phyloP scores from a whole-genome alignment of 2,888 invertebrate species.

The Sarcophaga caerulescens region DNA sequence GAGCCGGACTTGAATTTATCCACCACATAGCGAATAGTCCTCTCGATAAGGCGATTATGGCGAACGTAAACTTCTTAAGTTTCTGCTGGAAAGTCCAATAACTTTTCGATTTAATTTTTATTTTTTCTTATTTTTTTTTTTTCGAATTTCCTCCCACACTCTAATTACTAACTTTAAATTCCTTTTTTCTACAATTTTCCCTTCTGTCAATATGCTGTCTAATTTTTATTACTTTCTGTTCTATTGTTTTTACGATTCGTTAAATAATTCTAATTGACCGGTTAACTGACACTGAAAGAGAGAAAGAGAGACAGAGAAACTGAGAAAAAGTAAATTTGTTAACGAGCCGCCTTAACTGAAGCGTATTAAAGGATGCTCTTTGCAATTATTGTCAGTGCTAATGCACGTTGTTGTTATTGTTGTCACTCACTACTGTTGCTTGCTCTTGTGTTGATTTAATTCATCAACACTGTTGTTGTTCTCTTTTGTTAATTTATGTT shows the following conservation, averaged over 20 bases:
- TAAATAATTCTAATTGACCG: conserved; percentile 55
- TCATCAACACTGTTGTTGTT: neutral
- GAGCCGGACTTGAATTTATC: too few relatives aligned
- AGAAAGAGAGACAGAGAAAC: neutral
- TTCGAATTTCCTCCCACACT: neutral
- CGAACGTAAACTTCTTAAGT: too few relatives aligned
- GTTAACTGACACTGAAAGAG: neutral
- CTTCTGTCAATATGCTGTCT: neutral
- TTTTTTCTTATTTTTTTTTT: neutral
- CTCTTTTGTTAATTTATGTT: neutral
- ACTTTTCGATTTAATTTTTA: too few relatives aligned
- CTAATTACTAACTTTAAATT: neutral
- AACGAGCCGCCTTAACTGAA: neutral
- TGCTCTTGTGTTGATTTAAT: neutral
- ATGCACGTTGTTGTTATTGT: neutral
- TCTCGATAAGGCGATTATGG: too few relatives aligned
- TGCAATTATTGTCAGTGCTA: neutral
- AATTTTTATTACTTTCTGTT: neutral
- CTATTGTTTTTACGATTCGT: conserved; percentile 33
- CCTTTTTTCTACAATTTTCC: neutral
- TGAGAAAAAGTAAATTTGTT: neutral
- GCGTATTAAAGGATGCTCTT: neutral
- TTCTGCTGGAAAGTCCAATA: too few relatives aligned
- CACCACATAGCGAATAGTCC: too few relatives aligned
- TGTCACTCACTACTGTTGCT: neutral